phyloP scores from a whole-genome alignment of 1,140 invertebrate species.

The Asbolus verrucosus region DNA sequence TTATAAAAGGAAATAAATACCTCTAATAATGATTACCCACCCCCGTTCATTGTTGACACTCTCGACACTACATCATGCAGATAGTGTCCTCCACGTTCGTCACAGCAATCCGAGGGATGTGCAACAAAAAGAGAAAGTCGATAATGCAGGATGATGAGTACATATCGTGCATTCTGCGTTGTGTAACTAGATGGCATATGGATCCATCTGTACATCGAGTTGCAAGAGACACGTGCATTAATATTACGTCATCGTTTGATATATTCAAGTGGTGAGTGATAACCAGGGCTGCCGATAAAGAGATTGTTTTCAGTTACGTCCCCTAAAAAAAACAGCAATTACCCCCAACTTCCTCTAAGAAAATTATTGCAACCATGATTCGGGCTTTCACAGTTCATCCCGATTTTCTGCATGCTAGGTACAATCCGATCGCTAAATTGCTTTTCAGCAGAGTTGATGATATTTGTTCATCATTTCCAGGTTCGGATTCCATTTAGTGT shows the following conservation, averaged over 20 bases:
- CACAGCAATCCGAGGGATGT: neutral
- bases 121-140: neutral
- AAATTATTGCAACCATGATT: too few relatives aligned
- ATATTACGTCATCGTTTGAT: constrained; percentile 45
- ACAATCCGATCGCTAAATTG: constrained; percentile 19
- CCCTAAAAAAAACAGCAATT: neutral
- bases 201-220: constrained; percentile 47
- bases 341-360: too few relatives aligned
- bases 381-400: neutral
- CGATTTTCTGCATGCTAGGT: constrained; percentile 7
- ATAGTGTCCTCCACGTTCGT: neutral
- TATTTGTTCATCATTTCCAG: constrained; percentile 26
- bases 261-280: constrained; percentile 22
- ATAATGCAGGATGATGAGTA: constrained; percentile 21
- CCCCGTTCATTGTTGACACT: constrained; percentile 41
- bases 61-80: constrained; percentile 11
- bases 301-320: neutral
- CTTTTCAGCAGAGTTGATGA: constrained; percentile 3
- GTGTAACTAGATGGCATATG: constrained; percentile 43
- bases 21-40: constrained; percentile 43
- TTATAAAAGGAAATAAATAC: constrained; percentile 36
- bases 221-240: constrained; percentile 44
- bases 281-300: constrained; percentile 24
- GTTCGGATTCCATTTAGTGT: constrained; percentile 12
- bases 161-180: constrained; percentile 33